Evolutionary conservation across 2,888 invertebrate genomes (phyloP).

Genomic region (Cylindroiulus punctatus): DNA sequence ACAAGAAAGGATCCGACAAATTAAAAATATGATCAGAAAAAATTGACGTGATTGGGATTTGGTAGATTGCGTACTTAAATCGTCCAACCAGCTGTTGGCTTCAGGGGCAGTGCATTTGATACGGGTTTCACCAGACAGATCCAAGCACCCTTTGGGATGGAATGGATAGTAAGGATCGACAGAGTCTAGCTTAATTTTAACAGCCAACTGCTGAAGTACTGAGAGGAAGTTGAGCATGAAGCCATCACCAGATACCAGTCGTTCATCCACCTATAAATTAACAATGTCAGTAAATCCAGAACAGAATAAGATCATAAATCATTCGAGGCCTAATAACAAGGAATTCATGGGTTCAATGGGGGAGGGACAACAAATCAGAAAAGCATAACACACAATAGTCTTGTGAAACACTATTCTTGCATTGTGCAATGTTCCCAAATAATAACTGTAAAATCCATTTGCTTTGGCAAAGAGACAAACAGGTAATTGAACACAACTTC

Average conservation of each 20-base stretch:
- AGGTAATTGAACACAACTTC: too few species aligned
- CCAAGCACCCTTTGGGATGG: constrained; percentile 72
- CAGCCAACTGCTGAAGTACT: constrained; percentile 87
- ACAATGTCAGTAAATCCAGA: neutral
- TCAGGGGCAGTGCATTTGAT: constrained; percentile 85
- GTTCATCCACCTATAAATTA: constrained; percentile 76
- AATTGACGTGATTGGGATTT: neutral
- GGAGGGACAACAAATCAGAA: too few species aligned
- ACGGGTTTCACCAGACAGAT: constrained; percentile 73
- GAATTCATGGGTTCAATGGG: neutral
- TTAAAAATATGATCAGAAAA: neutral
- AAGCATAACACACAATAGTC: too few species aligned
- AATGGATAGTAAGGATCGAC: constrained; percentile 90
- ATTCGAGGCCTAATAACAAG: neutral
- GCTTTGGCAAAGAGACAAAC: too few species aligned
- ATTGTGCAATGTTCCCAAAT: too few species aligned
- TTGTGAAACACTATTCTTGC: too few species aligned
- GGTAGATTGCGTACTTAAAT: constrained; percentile 69
- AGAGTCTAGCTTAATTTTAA: constrained; percentile 87
- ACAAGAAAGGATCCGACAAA: neutral
- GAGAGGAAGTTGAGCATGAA: constrained; percentile 94
- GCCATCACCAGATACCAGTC: constrained; percentile 89
- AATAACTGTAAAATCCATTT: too few species aligned
- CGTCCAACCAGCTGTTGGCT: constrained; percentile 78
- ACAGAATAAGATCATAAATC: neutral